Percentiles rank a stretch among this genome's conserved stretches.
Evolutionary conservation across 2,797 vertebrate species (phyloP).

Genomic region (Natrix natrix): DNA sequence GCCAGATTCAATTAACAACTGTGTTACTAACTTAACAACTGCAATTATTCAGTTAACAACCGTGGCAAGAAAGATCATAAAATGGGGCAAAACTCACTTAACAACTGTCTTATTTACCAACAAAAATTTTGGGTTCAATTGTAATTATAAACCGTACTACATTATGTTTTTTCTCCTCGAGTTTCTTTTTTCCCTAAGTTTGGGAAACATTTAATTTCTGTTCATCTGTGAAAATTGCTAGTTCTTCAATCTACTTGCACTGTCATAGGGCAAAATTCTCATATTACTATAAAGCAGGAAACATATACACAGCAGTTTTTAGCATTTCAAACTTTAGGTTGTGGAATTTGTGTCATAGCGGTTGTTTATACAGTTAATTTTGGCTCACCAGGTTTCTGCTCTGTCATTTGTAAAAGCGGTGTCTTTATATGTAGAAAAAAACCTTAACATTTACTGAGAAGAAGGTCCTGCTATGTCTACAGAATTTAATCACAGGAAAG

Average conservation of each 20-base stretch:
- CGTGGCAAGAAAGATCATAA: too few species aligned
- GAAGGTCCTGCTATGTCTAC: not conserved
- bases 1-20: too few species aligned
- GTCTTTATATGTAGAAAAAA: not conserved
- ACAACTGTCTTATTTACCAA: not conserved
- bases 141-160: conserved; percentile 8
- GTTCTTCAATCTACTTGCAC: conserved; percentile 38
- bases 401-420: not conserved
- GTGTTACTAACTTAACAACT: too few species aligned
- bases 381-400: not conserved
- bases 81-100: too few species aligned
- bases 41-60: too few species aligned
- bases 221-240: conserved; percentile 45
- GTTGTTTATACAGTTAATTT: conserved; percentile 13
- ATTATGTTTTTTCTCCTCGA: conserved; percentile 49
- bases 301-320: not conserved
- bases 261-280: not conserved
- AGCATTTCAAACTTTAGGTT: conserved; percentile 3
- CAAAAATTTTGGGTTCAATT: not conserved
- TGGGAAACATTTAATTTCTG: conserved; percentile 54
- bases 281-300: not conserved
- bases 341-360: not conserved
- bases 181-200: conserved; percentile 43
- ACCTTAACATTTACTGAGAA: not conserved
- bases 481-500: not conserved